Evolutionary conservation across 2,888 invertebrate species (phyloP).

Genomic region (Morpho deidamia): DNA sequence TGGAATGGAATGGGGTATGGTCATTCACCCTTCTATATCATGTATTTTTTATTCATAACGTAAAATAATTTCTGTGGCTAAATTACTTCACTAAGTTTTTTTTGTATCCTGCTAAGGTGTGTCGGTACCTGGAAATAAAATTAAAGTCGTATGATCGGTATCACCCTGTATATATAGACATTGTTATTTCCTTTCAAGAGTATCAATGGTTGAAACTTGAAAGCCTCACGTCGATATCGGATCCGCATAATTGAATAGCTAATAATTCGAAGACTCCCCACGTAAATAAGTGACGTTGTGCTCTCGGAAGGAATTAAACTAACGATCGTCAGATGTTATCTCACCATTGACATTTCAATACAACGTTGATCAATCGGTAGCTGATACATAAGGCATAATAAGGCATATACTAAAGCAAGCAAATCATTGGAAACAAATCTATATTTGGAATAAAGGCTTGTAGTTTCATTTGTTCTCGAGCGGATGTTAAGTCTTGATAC

Average conservation of each 20-base stretch:
- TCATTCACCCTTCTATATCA: too few species aligned
- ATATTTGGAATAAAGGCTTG: slow-evolving; percentile 1
- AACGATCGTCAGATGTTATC: slow-evolving; percentile 70
- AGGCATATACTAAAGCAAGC: slow-evolving; percentile 1
- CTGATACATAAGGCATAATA: slow-evolving; percentile 14
- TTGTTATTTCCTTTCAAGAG: slow-evolving; percentile 50
- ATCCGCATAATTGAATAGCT: slow-evolving; percentile 72
- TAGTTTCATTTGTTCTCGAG: background rate
- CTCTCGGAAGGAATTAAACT: slow-evolving; percentile 45
- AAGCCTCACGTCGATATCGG: slow-evolving; percentile 52
- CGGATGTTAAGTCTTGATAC: too few species aligned
- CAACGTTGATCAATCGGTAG: slow-evolving; percentile 40
- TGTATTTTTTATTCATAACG: too few species aligned
- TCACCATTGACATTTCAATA: slow-evolving; percentile 71
- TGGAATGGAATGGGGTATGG: too few species aligned
- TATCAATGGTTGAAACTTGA: slow-evolving; percentile 48
- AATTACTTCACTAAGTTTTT: too few species aligned
- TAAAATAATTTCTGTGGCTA: too few species aligned
- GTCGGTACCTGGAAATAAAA: too few species aligned
- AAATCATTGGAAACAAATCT: slow-evolving; percentile 3
- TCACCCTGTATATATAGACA: slow-evolving; percentile 33
- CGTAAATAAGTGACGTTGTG: slow-evolving; percentile 42
- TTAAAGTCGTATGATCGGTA: too few species aligned
- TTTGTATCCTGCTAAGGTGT: too few species aligned
- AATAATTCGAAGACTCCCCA: slow-evolving; percentile 47